Evolutionary conservation across 2,888 invertebrate species (phyloP).

Genomic region (Dichetophora obliterata): DNA sequence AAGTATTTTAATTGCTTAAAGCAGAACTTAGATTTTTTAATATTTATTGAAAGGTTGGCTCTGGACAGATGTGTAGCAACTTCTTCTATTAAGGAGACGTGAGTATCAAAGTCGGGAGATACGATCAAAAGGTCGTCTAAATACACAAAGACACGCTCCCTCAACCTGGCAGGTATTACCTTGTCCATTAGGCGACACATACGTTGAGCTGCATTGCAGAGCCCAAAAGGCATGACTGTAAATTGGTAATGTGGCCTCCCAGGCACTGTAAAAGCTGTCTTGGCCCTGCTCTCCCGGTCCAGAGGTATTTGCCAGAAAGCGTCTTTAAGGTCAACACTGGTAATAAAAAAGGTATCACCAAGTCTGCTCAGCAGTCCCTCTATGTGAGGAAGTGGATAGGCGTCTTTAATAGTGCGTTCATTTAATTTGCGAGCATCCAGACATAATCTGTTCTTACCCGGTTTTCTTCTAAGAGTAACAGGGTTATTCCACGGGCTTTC

Average conservation of each 20-base stretch:
- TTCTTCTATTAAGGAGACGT: not conserved
- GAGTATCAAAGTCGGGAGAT: slow-evolving; percentile 28
- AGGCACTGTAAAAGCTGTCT: slow-evolving; percentile 36
- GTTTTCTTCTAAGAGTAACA: slow-evolving; percentile 27
- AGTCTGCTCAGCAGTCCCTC: no score
- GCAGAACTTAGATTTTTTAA: slow-evolving; percentile 21
- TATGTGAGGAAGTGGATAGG: no score
- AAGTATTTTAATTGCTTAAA: slow-evolving; percentile 4
- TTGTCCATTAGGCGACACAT: not conserved
- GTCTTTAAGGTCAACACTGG: no score
- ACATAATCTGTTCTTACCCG: slow-evolving; percentile 30
- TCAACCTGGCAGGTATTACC: not conserved
- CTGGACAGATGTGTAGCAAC: not conserved
- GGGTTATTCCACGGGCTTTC: slow-evolving; percentile 46
- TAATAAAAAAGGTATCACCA: no score
- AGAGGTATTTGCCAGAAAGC: no score
- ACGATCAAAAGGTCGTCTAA: slow-evolving; percentile 28
- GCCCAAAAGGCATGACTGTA: slow-evolving; percentile 28
- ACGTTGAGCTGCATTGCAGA: not conserved
- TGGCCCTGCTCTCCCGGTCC: slow-evolving; percentile 23
- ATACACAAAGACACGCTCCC: no score
- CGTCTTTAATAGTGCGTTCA: slow-evolving; percentile 34
- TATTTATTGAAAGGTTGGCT: not conserved
- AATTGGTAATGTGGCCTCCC: slow-evolving; percentile 30
- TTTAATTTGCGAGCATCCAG: slow-evolving; percentile 39